These are phyloP conservation scores for Brachyptera risi DNA, from an alignment of 2,888 invertebrate genomes.

Conservation along the genomic window DNA sequence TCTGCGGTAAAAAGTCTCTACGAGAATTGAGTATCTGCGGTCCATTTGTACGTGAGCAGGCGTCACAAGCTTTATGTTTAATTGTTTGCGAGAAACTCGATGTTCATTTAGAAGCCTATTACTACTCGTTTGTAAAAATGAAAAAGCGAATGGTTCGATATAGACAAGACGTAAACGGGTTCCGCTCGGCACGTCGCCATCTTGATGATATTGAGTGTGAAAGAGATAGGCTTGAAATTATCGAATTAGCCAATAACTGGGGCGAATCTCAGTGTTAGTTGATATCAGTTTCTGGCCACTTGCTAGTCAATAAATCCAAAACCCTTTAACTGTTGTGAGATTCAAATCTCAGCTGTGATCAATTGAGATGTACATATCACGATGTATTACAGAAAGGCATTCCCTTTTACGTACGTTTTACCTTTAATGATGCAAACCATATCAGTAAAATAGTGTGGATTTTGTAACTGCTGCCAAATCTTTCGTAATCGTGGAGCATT, in stretches of 20 bases:
- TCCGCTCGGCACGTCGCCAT: neutral
- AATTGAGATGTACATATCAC: too few species aligned
- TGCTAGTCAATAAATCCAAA: too few species aligned
- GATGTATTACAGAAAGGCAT: too few species aligned
- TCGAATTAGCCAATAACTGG: neutral
- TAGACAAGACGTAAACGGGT: constrained; percentile 26
- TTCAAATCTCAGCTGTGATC: too few species aligned
- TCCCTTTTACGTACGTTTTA: too few species aligned
- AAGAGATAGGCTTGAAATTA: neutral
- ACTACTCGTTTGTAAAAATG: constrained; percentile 33
- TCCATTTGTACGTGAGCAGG: constrained; percentile 34
- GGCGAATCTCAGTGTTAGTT: neutral
- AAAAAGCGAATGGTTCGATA: constrained; percentile 33
- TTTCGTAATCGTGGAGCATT: too few species aligned
- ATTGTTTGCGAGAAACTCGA: constrained; percentile 33
- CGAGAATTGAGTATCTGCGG: constrained; percentile 34
- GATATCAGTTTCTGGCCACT: too few species aligned
- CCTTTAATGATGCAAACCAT: too few species aligned
- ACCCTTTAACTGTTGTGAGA: too few species aligned
- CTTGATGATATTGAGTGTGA: neutral
- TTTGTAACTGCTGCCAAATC: too few species aligned
- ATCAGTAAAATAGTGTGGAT: too few species aligned
- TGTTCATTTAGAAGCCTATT: constrained; percentile 33
- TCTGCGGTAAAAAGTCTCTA: constrained; percentile 31
- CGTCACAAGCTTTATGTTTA: constrained; percentile 31